Evolutionary conservation across 2,888 invertebrate genomes (phyloP).

Genomic region (Caenorhabditis imperialis): DNA sequence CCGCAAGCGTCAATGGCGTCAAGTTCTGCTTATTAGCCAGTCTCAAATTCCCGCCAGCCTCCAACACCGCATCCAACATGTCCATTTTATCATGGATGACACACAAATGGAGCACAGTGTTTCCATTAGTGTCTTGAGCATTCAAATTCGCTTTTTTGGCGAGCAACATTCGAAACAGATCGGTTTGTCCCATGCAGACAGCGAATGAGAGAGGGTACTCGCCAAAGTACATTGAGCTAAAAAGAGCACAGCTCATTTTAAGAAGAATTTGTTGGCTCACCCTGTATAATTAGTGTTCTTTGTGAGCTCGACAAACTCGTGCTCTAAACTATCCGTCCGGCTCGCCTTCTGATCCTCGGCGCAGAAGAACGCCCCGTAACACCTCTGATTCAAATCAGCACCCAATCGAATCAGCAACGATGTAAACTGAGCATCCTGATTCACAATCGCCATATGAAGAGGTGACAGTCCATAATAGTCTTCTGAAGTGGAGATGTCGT

Average conservation of each 20-base stretch:
- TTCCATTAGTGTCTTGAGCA: constrained; percentile 95
- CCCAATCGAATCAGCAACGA: constrained; percentile 93
- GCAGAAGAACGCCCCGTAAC: constrained; percentile 93
- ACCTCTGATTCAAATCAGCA: constrained; percentile 86
- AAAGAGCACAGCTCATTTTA: constrained; percentile 1
- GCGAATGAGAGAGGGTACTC: constrained; percentile 96
- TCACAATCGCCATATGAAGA: constrained; percentile 96
- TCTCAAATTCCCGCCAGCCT: constrained; percentile 90
- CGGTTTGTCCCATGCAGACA: constrained; percentile 92
- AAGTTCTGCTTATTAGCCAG: constrained; percentile 89
- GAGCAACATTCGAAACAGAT: constrained; percentile 90
- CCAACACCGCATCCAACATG: constrained; percentile 94
- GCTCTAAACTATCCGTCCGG: constrained; percentile 87
- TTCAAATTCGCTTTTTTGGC: constrained; percentile 91
- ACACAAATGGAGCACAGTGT: constrained; percentile 94
- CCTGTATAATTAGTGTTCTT: constrained; percentile 89
- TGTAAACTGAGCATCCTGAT: constrained; percentile 97
- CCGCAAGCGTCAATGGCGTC: constrained; percentile 92
- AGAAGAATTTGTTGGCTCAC: constrained; percentile 80
- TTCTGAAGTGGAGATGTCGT: constrained; percentile 73
- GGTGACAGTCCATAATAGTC: constrained; percentile 76
- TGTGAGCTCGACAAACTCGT: constrained; percentile 90
- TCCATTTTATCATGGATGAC: constrained; percentile 92
- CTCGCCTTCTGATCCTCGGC: constrained; percentile 88
- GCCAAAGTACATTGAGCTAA: constrained; percentile 96